Percentiles rank a stretch among this genome's conserved stretches.
Evolutionary conservation across 2,888 invertebrate genomes (phyloP).

Genomic region (Andricus quercusramuli): DNA sequence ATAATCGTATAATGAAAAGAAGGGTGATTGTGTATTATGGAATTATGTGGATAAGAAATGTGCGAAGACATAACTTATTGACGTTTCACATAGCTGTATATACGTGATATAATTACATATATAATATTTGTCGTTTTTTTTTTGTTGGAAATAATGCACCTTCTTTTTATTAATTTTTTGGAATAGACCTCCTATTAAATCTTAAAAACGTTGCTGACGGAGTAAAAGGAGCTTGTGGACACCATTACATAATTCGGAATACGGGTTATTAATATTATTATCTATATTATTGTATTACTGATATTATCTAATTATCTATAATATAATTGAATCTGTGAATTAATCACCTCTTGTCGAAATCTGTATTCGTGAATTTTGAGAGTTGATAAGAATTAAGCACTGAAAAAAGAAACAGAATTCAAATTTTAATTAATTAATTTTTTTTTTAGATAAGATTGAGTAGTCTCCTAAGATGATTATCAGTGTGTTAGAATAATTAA

Average conservation of each 20-base stretch:
- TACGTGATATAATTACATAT: constrained; percentile 35
- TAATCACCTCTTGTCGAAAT: neutral
- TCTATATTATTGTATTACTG: constrained; percentile 12
- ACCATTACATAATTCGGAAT: constrained; percentile 38
- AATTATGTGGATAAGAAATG: constrained; percentile 29
- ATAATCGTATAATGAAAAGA: constrained; percentile 20
- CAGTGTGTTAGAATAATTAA: constrained; percentile 37
- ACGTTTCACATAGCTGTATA: constrained; percentile 34
- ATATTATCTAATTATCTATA: constrained; percentile 6
- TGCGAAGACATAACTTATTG: constrained; percentile 37
- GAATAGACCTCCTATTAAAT: constrained; percentile 38
- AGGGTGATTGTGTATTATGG: constrained; percentile 19
- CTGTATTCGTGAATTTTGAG: neutral
- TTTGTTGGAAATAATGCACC: neutral
- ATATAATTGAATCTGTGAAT: neutral
- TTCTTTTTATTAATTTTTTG: constrained; percentile 36
- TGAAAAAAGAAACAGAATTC: constrained; percentile 3
- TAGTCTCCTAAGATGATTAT: constrained; percentile 24
- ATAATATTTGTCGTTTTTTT: constrained; percentile 24
- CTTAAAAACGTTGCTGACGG: constrained; percentile 36
- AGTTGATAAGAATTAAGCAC: constrained; percentile 1
- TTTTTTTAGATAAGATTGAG: constrained; percentile 22
- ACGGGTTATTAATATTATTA: constrained; percentile 36
- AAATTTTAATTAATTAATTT: constrained; percentile 31
- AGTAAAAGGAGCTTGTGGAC: constrained; percentile 36